These are phyloP conservation scores for Murina feae DNA, from an alignment of 2,113 vertebrate species.

Conservation along the genomic window DNA sequence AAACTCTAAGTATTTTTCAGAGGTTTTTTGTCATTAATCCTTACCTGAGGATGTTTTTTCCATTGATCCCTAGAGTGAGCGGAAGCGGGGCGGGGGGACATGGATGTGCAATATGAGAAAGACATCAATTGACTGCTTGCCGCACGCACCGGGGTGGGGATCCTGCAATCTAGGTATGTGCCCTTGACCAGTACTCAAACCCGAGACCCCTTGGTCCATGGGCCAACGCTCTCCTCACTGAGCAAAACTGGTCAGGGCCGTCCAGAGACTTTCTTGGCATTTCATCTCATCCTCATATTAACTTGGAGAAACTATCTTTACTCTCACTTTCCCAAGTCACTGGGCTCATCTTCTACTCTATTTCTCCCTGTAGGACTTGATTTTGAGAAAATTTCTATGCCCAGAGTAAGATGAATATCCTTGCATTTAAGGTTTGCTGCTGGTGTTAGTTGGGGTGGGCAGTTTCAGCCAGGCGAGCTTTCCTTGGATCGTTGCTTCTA, in stretches of 20 bases:
- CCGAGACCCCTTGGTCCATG: too few species aligned
- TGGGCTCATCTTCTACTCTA: background rate
- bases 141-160: too few species aligned
- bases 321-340: background rate
- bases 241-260: too few species aligned
- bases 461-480: background rate
- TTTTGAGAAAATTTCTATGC: background rate
- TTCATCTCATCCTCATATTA: background rate
- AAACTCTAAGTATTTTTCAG: background rate
- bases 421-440: background rate
- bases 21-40: too few species aligned
- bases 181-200: too few species aligned
- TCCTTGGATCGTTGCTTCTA: background rate
- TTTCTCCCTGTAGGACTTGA: background rate
- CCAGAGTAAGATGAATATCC: background rate
- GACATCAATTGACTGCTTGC: too few species aligned
- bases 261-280: background rate
- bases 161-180: too few species aligned
- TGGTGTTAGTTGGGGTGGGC: background rate
- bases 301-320: background rate
- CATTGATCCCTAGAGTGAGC: too few species aligned
- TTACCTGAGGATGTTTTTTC: too few species aligned
- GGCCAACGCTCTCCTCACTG: too few species aligned
- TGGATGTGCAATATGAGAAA: too few species aligned
- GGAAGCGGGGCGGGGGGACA: too few species aligned